Conservation (phyloP, 2,797 vertebrate species). For the Orestias chungarensis region DNA sequence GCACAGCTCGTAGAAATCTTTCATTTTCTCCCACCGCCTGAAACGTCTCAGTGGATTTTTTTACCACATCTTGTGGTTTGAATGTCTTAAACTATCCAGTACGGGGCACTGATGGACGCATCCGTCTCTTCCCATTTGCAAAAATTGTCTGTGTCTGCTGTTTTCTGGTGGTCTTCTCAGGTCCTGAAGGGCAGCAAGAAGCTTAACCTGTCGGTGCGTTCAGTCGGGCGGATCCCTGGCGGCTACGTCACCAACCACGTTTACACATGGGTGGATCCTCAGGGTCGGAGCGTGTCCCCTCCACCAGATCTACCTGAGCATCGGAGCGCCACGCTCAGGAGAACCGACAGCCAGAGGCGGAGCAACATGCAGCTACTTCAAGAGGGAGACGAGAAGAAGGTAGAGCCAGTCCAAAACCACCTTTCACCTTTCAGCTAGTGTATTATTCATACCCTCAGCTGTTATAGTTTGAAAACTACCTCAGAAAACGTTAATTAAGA, state of each 20-base stretch:
- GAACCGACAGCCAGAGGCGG: constrained; percentile 84
- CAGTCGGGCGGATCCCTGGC: constrained; percentile 91
- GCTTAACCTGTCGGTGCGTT: constrained; percentile 89
- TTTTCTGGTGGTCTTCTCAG: constrained; percentile 78
- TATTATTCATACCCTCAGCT: background rate
- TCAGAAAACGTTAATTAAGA: too few relatives aligned
- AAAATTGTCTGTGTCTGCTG: background rate
- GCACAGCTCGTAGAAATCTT: constrained; percentile 46
- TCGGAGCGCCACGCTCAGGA: constrained; percentile 80
- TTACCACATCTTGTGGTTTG: background rate
- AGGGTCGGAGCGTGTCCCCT: constrained; percentile 86
- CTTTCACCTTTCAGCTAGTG: background rate
- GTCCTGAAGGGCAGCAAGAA: constrained; percentile 96
- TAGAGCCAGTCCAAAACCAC: constrained; percentile 52
- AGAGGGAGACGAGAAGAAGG: constrained; percentile 96
- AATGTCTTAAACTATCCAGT: constrained; percentile 5
- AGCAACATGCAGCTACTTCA: constrained; percentile 93
- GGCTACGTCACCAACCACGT: constrained; percentile 96
- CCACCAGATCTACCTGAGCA: constrained; percentile 83
- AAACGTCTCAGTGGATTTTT: constrained; percentile 10
- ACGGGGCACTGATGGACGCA: constrained; percentile 4
- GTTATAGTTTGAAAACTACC: background rate
- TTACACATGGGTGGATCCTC: constrained; percentile 95
- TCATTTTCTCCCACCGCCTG: constrained; percentile 14
- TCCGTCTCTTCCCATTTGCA: constrained; percentile 6